Conservation (phyloP, 2,888 invertebrate species). For the Drosophila mimetica region DNA sequence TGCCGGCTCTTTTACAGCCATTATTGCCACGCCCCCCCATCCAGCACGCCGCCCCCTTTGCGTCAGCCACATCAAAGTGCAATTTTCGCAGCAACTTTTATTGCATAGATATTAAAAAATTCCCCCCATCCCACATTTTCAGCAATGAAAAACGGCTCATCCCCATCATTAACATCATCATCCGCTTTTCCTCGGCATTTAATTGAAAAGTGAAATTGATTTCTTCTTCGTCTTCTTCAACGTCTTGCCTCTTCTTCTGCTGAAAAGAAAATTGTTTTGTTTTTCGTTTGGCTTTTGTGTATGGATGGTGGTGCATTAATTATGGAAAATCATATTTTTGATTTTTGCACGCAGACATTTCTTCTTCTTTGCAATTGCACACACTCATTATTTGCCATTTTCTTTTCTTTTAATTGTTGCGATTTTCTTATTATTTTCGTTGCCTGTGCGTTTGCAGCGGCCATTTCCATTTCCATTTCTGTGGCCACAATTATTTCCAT, state of each 20-base stretch:
- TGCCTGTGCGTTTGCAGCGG: slow-evolving; percentile 18
- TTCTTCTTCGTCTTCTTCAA: slow-evolving; percentile 36
- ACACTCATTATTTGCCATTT: slow-evolving; percentile 38
- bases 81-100: slow-evolving; percentile 65
- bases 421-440: slow-evolving; percentile 1
- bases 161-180: slow-evolving; percentile 11
- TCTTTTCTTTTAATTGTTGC: slow-evolving; percentile 30
- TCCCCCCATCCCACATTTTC: slow-evolving; percentile 1
- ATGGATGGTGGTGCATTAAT: slow-evolving; percentile 45
- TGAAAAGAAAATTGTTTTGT: slow-evolving; percentile 24
- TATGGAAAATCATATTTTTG: slow-evolving; percentile 56
- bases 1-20: slow-evolving; percentile 14
- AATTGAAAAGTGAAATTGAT: slow-evolving; percentile 77
- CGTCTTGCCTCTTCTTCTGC: background rate
- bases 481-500: slow-evolving; percentile 35
- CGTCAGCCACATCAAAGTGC: slow-evolving; percentile 63
- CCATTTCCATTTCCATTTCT: slow-evolving; percentile 3
- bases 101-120: slow-evolving; percentile 70
- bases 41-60: background rate
- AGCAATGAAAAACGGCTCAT: slow-evolving; percentile 16
- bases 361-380: slow-evolving; percentile 24
- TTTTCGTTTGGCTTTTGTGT: slow-evolving; percentile 8
- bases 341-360: slow-evolving; percentile 27
- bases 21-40: slow-evolving; percentile 5
- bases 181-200: slow-evolving; percentile 38